phyloP scores from a whole-genome alignment of 2,113 vertebrate genomes.

The Melanostigma gelatinosum region DNA sequence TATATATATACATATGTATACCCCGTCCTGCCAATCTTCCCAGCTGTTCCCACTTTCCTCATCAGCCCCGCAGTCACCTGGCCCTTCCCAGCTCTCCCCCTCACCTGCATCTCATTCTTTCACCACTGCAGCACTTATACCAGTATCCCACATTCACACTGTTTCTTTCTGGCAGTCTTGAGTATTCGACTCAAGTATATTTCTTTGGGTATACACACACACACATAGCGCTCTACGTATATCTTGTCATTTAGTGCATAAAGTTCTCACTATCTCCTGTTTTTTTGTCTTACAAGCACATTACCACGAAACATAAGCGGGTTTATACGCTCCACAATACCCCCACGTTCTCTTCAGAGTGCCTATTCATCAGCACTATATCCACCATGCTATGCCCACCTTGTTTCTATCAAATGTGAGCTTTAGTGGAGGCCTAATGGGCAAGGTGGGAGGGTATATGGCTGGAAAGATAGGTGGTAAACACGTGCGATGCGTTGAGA shows the following conservation, averaged over 20 bases:
- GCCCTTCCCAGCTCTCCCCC: neutral
- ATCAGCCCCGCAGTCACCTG: neutral
- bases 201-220: neutral
- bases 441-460: conserved; percentile 33
- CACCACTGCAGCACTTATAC: neutral
- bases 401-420: conserved; percentile 27
- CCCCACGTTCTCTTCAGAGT: neutral
- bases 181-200: neutral
- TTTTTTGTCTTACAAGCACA: conserved; percentile 1
- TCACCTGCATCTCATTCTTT: neutral
- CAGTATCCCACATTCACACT: neutral
- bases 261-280: neutral
- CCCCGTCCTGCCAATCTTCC: neutral
- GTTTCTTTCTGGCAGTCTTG: neutral
- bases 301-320: neutral
- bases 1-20: neutral
- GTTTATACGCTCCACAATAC: neutral
- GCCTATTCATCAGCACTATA: conserved; percentile 15
- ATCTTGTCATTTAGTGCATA: neutral
- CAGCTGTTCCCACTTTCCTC: neutral
- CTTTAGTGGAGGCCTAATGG: conserved; percentile 42
- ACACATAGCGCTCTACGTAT: too few relatives aligned
- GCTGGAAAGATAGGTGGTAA: conserved; percentile 60
- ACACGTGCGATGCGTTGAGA: conserved; percentile 64
- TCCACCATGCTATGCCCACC: conserved; percentile 13